Evolutionary conservation across 2,113 vertebrate species (phyloP).

Genomic region (Tamias sibiricus): DNA sequence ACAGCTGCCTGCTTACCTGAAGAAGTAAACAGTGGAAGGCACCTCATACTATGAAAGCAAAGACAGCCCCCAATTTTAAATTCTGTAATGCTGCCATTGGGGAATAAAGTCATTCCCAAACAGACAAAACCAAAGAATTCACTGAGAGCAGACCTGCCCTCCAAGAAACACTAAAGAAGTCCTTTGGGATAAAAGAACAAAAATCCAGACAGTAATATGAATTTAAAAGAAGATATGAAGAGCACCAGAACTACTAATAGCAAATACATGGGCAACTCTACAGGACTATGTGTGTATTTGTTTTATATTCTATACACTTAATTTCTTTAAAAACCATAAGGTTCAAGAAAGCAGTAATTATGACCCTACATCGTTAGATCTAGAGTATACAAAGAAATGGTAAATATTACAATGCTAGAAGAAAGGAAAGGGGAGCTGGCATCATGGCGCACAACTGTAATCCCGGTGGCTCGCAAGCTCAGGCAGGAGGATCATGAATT

Average conservation of each 20-base stretch:
- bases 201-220: too few species aligned
- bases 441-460: too few species aligned
- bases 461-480: too few species aligned
- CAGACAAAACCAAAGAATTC: neutral
- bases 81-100: neutral
- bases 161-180: neutral
- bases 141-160: too few species aligned
- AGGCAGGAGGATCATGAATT: too few species aligned
- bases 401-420: neutral
- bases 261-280: neutral
- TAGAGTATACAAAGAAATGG: neutral
- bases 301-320: neutral
- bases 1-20: neutral
- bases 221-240: neutral
- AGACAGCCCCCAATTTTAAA: neutral
- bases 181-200: neutral
- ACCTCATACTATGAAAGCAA: neutral
- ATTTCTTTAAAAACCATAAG: neutral
- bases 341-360: neutral
- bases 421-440: neutral
- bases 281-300: accelerated
- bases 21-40: neutral
- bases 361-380: neutral
- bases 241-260: neutral
- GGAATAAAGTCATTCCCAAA: neutral